Evolutionary conservation across 1,140 invertebrate genomes (phyloP).

Genomic region (Metaphire vulgaris): DNA sequence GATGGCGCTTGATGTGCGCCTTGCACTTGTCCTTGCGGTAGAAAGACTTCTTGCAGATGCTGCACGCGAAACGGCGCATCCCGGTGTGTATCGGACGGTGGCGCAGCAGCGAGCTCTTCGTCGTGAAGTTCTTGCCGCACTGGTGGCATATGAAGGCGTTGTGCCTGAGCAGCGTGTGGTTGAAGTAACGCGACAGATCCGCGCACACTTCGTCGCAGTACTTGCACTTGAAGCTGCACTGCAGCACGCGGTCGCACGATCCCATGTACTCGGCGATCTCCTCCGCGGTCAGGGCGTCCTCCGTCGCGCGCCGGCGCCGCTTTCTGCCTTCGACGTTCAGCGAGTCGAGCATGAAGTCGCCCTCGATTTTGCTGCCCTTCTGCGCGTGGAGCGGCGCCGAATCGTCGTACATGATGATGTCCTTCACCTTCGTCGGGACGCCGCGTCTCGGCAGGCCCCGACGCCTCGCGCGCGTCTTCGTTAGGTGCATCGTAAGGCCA

Average conservation of each 20-base stretch:
- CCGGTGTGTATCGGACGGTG: slow-evolving; percentile 32
- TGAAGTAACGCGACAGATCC: slow-evolving; percentile 24
- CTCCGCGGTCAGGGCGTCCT: slow-evolving; percentile 27
- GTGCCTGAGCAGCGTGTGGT: slow-evolving; percentile 28
- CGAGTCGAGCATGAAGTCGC: slow-evolving; percentile 28
- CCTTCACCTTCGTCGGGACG: slow-evolving; percentile 20
- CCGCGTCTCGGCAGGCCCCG: slow-evolving; percentile 8
- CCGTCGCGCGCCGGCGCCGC: slow-evolving; percentile 22
- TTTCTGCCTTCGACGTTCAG: slow-evolving; percentile 24
- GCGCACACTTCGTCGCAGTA: slow-evolving; percentile 16
- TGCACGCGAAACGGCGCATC: slow-evolving; percentile 30
- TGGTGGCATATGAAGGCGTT: slow-evolving; percentile 31
- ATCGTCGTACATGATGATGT: slow-evolving; percentile 28
- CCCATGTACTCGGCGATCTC: slow-evolving; percentile 31
- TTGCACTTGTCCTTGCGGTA: slow-evolving; percentile 33
- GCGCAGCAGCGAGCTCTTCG: slow-evolving; percentile 29
- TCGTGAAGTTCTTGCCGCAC: slow-evolving; percentile 31
- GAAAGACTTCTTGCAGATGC: slow-evolving; percentile 31
- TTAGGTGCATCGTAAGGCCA: slow-evolving; percentile 23
- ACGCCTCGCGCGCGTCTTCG: slow-evolving; percentile 1
- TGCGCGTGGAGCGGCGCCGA: slow-evolving; percentile 10
- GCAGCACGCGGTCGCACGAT: not conserved
- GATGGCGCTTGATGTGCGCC: slow-evolving; percentile 30
- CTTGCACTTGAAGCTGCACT: slow-evolving; percentile 24
- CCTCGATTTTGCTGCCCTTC: slow-evolving; percentile 23